These are phyloP conservation scores for Acipenser ruthenus DNA, from an alignment of 2,797 vertebrate genomes.

Conservation along the genomic window DNA sequence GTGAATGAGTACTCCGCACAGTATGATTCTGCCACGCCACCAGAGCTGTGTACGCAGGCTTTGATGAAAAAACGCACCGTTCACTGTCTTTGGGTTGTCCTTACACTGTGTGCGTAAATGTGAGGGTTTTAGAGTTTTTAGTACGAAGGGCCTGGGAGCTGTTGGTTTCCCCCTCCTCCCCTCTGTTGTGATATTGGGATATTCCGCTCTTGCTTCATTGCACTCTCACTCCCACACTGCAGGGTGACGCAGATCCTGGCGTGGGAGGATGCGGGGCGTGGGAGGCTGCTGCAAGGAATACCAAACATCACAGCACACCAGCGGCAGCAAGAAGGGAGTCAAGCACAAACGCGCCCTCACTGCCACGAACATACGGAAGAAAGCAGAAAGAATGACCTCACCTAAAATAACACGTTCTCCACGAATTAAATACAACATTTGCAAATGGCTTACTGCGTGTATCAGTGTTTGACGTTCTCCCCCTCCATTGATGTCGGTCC, in stretches of 20 bases:
- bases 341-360: constrained; percentile 19
- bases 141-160: constrained; percentile 19
- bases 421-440: constrained; percentile 7
- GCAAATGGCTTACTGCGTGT: no score
- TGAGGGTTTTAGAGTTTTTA: background rate
- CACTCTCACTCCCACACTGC: constrained; percentile 60
- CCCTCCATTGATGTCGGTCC: no score
- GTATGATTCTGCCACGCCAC: constrained; percentile 7
- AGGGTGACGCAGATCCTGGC: constrained; percentile 62
- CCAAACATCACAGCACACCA: constrained; percentile 37
- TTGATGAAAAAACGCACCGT: background rate
- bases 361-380: constrained; percentile 17
- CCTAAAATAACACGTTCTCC: constrained; percentile 17
- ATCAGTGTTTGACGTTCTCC: no score
- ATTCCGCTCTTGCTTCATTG: constrained; percentile 60
- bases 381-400: constrained; percentile 30
- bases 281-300: constrained; percentile 39
- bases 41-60: constrained; percentile 19
- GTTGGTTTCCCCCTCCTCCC: constrained; percentile 34
- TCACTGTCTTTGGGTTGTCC: constrained; percentile 17
- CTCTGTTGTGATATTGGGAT: constrained; percentile 55
- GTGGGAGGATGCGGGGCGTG: constrained; percentile 51
- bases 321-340: constrained; percentile 28
- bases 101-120: constrained; percentile 16
- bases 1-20: constrained; percentile 15